A percentile compares a stretch with the other conserved stretches of the same genome.
Conservation (phyloP, 2,797 vertebrate species). For the Myiothlypis coronata region DNA sequence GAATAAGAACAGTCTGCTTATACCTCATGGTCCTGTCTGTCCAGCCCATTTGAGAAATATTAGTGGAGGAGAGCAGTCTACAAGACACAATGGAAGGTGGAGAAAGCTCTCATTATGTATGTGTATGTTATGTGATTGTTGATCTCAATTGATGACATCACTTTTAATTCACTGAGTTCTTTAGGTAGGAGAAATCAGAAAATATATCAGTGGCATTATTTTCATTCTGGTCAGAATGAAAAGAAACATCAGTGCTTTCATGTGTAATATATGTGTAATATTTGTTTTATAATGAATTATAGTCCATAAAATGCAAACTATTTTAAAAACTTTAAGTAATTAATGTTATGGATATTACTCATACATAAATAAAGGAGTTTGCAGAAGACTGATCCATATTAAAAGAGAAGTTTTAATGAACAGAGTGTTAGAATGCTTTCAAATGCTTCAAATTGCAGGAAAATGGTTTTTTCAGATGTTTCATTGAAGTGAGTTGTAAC, state of each 20-base stretch:
- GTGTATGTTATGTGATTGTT: not conserved
- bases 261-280: not conserved
- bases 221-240: slow-evolving; percentile 15
- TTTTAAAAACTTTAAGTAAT: not conserved
- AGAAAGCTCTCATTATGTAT: not conserved
- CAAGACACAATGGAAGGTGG: not conserved
- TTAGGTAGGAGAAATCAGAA: slow-evolving; percentile 18
- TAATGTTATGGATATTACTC: not conserved
- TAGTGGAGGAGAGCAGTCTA: not conserved
- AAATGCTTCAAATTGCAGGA: not conserved
- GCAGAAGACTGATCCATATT: not conserved
- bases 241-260: slow-evolving; percentile 24
- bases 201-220: not conserved
- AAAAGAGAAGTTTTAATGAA: not conserved
- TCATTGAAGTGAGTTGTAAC: not conserved
- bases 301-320: not conserved
- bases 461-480: not conserved
- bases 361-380: not conserved
- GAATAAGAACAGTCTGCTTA: not conserved
- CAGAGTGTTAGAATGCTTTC: not conserved
- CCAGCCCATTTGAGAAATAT: slow-evolving; percentile 12
- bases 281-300: slow-evolving; percentile 8
- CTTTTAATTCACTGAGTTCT: slow-evolving; percentile 46
- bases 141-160: slow-evolving; percentile 37
- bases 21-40: not conserved